Evolutionary conservation across 2,113 vertebrate species (phyloP), one percentile per base, ranked within the genome.

Genomic region (Sander vitreus): DNA sequence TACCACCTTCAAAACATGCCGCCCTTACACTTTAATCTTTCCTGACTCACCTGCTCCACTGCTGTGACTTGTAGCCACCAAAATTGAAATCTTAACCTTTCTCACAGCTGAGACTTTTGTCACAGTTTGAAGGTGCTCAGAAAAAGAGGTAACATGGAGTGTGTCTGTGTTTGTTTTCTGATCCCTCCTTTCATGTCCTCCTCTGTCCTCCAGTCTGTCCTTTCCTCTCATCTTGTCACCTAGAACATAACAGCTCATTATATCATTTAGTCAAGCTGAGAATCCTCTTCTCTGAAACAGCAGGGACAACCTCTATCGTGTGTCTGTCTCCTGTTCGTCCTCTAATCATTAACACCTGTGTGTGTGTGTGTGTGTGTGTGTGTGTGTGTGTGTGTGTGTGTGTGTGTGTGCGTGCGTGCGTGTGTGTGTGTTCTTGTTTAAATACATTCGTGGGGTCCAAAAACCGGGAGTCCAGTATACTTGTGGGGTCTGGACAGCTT

Each of bases 31-130:
- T 89, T 87, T 85, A 50, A 72, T 81, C 77, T 68, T 21, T 48
- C 60, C 39, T 25, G 70, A 73, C 74, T 84, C 58, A 67, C 70
- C 67, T 55, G 62, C 72, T 55, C 73, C 78, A 68, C 88, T 63
- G 87, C 70, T 79, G 81, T 79, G 85, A 88, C 85, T 73, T 78
- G 80, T 59, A 33, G 78, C 84, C 81, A 65, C 72, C 73, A 75
- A 84, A 92, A 91, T 88, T 90, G 86, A 92, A 92, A 93, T 90
- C 88, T 80, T 94, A 92, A 94, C 94, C 91, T 93, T 94, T 95
- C 91, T 85, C 93, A 86, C 91, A 84, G 94, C 93, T 90, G 88
- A 91, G 89, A 83, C 3, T 94, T 95, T 94, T 86, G 93, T 93
- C 94, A 80, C 89, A 91, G 89, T 87, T 83, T 85, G 80, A 83